Conservation (phyloP, 2,113 vertebrate species). For the human region DNA sequence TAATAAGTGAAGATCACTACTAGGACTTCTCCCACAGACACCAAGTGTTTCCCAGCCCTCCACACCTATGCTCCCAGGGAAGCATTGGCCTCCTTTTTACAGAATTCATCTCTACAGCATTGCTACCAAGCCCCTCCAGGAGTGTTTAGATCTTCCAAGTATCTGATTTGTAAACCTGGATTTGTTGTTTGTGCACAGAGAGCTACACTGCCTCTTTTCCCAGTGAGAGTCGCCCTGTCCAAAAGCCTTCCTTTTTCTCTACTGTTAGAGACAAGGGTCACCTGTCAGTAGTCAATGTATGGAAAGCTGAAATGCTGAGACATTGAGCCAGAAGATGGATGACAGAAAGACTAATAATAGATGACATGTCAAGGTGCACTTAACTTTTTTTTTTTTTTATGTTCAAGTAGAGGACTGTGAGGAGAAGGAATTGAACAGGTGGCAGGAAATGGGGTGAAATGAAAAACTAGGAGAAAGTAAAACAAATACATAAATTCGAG, state of each 20-base stretch:
- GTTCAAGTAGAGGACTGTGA: slow-evolving; percentile 40
- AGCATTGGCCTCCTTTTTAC: background rate
- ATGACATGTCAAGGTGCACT: background rate
- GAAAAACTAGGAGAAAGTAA: slow-evolving; percentile 47
- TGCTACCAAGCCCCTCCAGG: background rate
- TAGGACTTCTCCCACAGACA: background rate
- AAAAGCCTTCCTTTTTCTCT: slow-evolving; percentile 37
- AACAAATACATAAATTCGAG: slow-evolving; percentile 37
- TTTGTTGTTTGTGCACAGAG: background rate
- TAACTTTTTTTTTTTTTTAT: background rate
- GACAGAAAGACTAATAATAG: background rate
- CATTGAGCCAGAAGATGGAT: background rate
- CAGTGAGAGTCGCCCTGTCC: background rate
- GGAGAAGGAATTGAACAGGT: slow-evolving; percentile 17
- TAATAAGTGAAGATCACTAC: background rate
- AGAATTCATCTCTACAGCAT: background rate
- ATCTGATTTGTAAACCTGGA: background rate
- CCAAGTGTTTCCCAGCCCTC: background rate
- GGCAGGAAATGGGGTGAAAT: background rate
- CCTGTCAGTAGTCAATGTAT: background rate
- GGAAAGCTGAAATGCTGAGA: slow-evolving; percentile 33
- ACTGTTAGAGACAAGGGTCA: background rate
- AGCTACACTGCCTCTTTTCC: background rate
- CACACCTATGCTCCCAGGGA: background rate
- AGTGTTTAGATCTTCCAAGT: background rate